phyloP scores from a whole-genome alignment of 2,888 invertebrate species.

The Parnassius mnemosyne region DNA sequence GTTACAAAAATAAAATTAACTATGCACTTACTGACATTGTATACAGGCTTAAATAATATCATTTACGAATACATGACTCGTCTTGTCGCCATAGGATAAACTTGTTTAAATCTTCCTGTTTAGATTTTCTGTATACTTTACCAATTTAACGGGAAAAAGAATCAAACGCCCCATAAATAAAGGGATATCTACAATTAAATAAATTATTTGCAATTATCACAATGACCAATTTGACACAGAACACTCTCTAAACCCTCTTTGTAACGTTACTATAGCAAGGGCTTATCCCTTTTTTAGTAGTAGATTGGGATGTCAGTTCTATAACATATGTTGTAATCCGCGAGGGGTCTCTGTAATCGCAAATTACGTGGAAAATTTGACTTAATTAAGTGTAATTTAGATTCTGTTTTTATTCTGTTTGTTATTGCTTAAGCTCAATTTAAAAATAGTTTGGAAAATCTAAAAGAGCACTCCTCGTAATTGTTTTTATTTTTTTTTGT shows the following conservation, averaged over 20 bases:
- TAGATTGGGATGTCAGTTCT: not conserved
- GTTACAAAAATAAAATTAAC: too few species aligned
- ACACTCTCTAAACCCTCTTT: slow-evolving; percentile 16
- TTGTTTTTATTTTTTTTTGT: too few species aligned
- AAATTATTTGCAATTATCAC: slow-evolving; percentile 23
- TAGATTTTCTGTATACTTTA: too few species aligned
- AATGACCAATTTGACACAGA: slow-evolving; percentile 22
- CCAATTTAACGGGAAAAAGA: too few species aligned
- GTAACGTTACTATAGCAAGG: slow-evolving; percentile 19
- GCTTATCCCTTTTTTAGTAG: slow-evolving; percentile 12
- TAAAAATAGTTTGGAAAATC: too few species aligned
- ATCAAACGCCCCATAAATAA: not conserved
- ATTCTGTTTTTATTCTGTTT: not conserved
- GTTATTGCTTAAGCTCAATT: not conserved
- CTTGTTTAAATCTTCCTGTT: too few species aligned
- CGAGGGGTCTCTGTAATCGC: not conserved
- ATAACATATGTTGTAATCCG: slow-evolving; percentile 20
- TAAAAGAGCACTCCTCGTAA: too few species aligned
- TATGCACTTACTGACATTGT: too few species aligned
- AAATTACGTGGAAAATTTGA: slow-evolving; percentile 33
- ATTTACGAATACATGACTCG: too few species aligned
- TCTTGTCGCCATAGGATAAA: too few species aligned
- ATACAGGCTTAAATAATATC: too few species aligned
- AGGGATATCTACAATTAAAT: slow-evolving; percentile 26
- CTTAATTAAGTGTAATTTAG: slow-evolving; percentile 38